Evolutionary conservation across 2,888 invertebrate species (phyloP).

Genomic region (Zaprionus lineosus): DNA sequence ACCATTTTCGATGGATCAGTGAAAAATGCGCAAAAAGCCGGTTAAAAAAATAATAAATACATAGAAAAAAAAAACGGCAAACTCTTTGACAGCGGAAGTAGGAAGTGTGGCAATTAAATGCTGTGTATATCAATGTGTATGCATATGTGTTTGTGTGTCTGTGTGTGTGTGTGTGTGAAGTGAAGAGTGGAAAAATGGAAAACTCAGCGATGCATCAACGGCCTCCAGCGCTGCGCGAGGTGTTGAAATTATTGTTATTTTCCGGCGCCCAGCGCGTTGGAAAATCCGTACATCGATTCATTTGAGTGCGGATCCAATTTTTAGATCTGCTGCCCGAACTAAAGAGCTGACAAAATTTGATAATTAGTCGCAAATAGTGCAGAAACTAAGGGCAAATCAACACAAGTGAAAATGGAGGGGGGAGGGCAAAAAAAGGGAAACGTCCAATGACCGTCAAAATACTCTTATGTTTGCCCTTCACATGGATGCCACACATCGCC

Average conservation of each 20-base stretch:
- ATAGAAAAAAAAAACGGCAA: slow-evolving; percentile 14
- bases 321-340: slow-evolving; percentile 58
- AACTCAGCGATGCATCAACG: slow-evolving; percentile 52
- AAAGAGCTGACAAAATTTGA: slow-evolving; percentile 43
- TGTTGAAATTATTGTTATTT: slow-evolving; percentile 43
- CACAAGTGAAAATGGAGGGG: too few relatives aligned
- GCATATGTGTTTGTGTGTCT: not conserved
- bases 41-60: too few relatives aligned
- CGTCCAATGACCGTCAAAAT: slow-evolving; percentile 43
- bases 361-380: slow-evolving; percentile 73
- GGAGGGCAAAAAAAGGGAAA: slow-evolving; percentile 22
- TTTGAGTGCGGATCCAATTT: slow-evolving; percentile 31
- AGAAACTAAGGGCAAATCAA: too few relatives aligned
- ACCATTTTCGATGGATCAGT: slow-evolving; percentile 64
- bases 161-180: not conserved
- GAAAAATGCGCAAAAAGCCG: slow-evolving; percentile 3
- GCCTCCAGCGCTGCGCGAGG: slow-evolving; percentile 36
- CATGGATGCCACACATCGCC: slow-evolving; percentile 61
- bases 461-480: slow-evolving; percentile 54
- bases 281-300: slow-evolving; percentile 43
- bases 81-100: slow-evolving; percentile 56
- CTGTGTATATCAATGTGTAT: slow-evolving; percentile 8
- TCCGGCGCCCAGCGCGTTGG: not conserved
- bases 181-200: not conserved
- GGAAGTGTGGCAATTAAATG: slow-evolving; percentile 66